phyloP scores from a whole-genome alignment of 2,888 invertebrate species.

The Conus canariensis region DNA sequence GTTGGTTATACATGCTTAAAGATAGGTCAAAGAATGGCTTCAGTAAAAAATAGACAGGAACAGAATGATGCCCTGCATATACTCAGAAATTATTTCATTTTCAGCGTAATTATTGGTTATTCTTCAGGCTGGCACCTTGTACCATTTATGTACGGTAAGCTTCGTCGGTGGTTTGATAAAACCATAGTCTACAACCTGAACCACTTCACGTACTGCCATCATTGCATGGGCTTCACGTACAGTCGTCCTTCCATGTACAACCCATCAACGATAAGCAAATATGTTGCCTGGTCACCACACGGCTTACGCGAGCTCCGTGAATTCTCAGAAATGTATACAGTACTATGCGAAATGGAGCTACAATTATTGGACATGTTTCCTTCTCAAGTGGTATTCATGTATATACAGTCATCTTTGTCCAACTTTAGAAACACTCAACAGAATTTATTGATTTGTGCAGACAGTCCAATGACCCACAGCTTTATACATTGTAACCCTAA shows the following conservation, averaged over 20 bases:
- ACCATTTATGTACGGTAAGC: background rate
- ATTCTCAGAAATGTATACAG: too few relatives aligned
- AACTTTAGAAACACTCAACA: background rate
- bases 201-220: background rate
- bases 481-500: background rate
- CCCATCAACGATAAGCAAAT: too few relatives aligned
- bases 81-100: background rate
- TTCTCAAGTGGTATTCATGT: background rate
- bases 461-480: background rate
- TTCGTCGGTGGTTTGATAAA: background rate
- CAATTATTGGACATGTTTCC: too few relatives aligned
- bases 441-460: background rate
- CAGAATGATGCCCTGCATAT: too few relatives aligned
- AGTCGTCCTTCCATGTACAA: too few relatives aligned
- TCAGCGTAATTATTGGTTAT: background rate
- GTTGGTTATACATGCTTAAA: background rate
- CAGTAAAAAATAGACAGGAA: background rate
- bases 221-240: rapidly evolving
- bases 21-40: background rate
- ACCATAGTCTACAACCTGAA: background rate
- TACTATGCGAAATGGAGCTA: background rate
- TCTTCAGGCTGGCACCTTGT: background rate
- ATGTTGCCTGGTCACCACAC: too few relatives aligned
- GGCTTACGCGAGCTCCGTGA: too few relatives aligned
- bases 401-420: background rate